Evolutionary conservation across 2,113 vertebrate genomes (phyloP).

Genomic region (Hydrolagus affinis): DNA sequence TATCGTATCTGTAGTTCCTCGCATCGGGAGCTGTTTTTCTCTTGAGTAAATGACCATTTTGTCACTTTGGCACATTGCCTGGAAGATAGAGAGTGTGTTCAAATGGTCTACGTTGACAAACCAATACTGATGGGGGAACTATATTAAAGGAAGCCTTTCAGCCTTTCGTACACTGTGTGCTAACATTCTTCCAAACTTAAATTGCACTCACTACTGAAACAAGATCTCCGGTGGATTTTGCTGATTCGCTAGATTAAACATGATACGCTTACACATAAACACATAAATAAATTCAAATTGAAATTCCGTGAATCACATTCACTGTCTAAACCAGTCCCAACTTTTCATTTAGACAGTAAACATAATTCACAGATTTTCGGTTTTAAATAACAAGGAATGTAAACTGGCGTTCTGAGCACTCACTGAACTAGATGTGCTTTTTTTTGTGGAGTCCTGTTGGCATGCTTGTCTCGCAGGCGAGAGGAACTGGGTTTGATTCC

Average conservation of each 20-base stretch:
- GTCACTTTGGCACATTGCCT: background rate
- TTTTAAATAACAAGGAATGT: no score
- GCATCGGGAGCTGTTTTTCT: background rate
- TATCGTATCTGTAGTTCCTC: no score
- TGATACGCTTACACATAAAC: background rate
- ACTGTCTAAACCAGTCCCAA: background rate
- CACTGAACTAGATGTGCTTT: background rate
- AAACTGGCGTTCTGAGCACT: background rate
- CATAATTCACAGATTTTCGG: no score
- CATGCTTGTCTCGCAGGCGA: background rate
- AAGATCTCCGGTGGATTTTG: conserved; percentile 5
- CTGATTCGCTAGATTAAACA: background rate
- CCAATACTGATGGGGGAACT: background rate
- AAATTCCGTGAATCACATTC: conserved; percentile 1
- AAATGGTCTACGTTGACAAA: background rate
- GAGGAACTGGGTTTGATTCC: no score
- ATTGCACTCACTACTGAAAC: background rate
- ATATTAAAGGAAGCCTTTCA: conserved; percentile 4
- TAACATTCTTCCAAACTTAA: background rate
- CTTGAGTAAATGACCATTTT: background rate
- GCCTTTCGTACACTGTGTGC: background rate
- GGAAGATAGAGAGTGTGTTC: background rate
- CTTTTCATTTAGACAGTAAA: background rate
- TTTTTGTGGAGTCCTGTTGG: background rate
- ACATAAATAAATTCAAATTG: conserved; percentile 8